Percentiles rank a stretch among this genome's conserved stretches.
phyloP scores from a whole-genome alignment of 92 coral and sea anemone species.

The Epizoanthus illoricatus region DNA sequence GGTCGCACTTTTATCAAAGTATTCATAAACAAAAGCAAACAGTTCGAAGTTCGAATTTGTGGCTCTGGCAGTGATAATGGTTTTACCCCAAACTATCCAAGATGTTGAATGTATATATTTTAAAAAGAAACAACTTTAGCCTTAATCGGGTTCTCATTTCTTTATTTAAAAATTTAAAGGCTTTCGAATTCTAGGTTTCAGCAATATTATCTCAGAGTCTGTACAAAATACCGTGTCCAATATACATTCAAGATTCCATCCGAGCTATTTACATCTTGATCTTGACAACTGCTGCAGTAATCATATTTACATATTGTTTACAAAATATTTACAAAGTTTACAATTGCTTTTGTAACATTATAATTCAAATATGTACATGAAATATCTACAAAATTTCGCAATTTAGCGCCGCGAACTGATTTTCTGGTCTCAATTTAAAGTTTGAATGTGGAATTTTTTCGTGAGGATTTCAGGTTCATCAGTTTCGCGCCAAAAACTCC shows the following conservation, averaged over 20 bases:
- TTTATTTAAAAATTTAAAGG: constrained; percentile 10
- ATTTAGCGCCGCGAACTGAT: neutral
- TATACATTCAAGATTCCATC: constrained; percentile 5
- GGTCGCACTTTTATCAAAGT: too few species aligned
- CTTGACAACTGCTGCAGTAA: neutral
- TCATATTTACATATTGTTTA: constrained; percentile 40
- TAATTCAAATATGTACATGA: constrained; percentile 27
- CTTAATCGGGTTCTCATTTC: neutral
- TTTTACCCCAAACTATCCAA: neutral
- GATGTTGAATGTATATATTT: neutral
- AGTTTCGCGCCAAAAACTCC: constrained; percentile 43
- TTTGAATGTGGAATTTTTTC: neutral
- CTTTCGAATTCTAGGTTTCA: neutral
- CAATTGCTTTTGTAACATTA: constrained; percentile 7
- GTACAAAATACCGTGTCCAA: constrained; percentile 31
- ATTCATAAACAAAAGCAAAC: too few species aligned
- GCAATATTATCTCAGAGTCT: neutral
- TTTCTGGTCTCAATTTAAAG: neutral
- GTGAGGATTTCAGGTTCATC: neutral
- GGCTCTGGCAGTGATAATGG: too few species aligned
- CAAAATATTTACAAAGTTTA: constrained; percentile 30
- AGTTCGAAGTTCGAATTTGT: neutral
- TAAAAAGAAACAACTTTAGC: neutral
- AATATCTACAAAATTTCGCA: constrained; percentile 24
- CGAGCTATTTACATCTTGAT: constrained; percentile 15